A percentile compares a stretch with the other conserved stretches of the same genome.
phyloP scores from a whole-genome alignment of 2,888 invertebrate species.

The Lithophane leautieri region DNA sequence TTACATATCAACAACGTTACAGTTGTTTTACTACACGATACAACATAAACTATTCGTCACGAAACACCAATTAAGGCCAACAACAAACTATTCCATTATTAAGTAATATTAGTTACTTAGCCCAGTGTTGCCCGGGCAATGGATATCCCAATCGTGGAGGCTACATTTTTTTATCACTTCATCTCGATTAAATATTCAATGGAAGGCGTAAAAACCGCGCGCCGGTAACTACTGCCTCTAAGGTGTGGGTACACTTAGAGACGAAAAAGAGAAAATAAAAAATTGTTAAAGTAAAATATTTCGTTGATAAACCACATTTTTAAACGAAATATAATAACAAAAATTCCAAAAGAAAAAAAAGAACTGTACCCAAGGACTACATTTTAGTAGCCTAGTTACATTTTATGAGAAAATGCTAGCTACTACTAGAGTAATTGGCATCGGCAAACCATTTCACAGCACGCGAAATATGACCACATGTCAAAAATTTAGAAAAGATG shows the following conservation, averaged over 20 bases:
- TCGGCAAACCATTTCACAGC: not conserved
- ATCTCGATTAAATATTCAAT: conserved; percentile 71
- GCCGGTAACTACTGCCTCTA: conserved; percentile 59
- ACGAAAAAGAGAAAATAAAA: not conserved
- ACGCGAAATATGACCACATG: not conserved
- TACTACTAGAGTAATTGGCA: not conserved
- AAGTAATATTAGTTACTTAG: conserved; percentile 40
- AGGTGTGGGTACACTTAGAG: conserved; percentile 46
- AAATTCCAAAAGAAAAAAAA: not conserved
- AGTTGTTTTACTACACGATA: conserved; percentile 16
- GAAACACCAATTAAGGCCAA: conserved; percentile 35
- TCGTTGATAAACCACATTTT: not conserved
- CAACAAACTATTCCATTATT: conserved; percentile 44
- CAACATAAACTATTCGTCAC: conserved; percentile 10
- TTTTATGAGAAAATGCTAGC: not conserved
- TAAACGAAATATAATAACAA: not conserved
- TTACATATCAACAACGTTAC: conserved; percentile 17
- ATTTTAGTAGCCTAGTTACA: not conserved
- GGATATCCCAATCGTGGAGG: conserved; percentile 61
- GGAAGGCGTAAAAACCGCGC: conserved; percentile 64
- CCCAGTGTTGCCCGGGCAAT: conserved; percentile 16
- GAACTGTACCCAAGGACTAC: too few relatives aligned
- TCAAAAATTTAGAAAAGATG: not conserved
- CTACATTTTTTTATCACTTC: conserved; percentile 74
- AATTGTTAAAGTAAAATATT: not conserved